Base-by-base conservation (phyloP, 2,113 vertebrate species). In the Motacilla alba region DNA sequence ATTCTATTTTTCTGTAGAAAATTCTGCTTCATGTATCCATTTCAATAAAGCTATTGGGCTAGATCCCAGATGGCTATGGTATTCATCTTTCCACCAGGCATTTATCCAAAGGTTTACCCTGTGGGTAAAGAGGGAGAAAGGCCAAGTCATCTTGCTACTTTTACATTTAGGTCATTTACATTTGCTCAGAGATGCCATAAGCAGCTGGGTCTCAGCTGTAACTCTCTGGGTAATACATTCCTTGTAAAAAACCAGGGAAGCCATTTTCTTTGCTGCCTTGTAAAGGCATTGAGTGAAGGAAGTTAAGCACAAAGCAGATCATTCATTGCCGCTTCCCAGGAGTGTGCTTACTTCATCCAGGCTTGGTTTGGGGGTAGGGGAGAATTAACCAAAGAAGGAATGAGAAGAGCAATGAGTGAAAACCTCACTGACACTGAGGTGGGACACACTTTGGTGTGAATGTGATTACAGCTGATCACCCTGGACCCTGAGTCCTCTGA, bases 181-280 rank as follows among this genome's bases (percentile, higher is more conserved):
- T 66, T 83, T 87, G 23, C 52, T 52, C 18, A 86, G 60, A 90
- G 85, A 43, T 64, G 67, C 85, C 52, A 27, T 16, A 55, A 85
- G 52, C 74, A 87, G 50, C 77, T 93, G 86, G 27, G 46, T 83
- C 33, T 89, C 87, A 87, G 89, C 91, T 96, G 31, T 66, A 95
- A 27, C 30, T 62, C 39, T 64, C 64, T 31, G 59, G 63, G 28
- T 87, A 90, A 84, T 43, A 23, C 6, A 44, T n/a, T 90, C 37
- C 69, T 46, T 79, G 35, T 47, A 74, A 88, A 58, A 86, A 76
- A 47, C 33, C 11, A 66, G 64, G 64, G 50, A 88, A 83, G 37
- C 41, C 53, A 47, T 94, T 92, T 87, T 90, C 58, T 35, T 72
- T 59, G 17, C 30, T 89, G 79, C 72, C 50, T 94, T 72, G n/a